phyloP scores from a whole-genome alignment of 2,888 invertebrate genomes.

The Mycalesis mineus region DNA sequence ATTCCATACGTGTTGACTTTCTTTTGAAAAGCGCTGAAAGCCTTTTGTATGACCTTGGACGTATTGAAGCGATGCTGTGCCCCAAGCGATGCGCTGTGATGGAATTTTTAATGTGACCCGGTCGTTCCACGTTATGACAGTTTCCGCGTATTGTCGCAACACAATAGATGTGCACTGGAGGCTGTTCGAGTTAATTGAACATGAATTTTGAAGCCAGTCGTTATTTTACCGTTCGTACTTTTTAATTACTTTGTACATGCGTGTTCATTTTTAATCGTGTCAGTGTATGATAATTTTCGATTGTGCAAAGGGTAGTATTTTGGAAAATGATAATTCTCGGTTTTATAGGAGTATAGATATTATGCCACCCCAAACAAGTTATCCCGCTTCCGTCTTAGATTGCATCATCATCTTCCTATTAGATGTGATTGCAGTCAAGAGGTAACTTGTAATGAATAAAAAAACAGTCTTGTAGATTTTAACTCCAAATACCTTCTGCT shows the following conservation, averaged over 20 bases:
- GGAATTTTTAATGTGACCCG: constrained; percentile 67
- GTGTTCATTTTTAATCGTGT: background rate
- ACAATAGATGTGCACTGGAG: constrained; percentile 34
- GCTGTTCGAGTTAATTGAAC: constrained; percentile 41
- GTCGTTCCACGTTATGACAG: constrained; percentile 52
- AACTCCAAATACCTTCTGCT: no score
- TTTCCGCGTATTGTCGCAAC: constrained; percentile 51
- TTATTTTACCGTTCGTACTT: constrained; percentile 8
- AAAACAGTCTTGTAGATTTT: no score
- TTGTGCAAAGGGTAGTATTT: no score
- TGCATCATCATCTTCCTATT: no score
- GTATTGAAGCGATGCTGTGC: constrained; percentile 36
- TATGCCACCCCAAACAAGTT: no score
- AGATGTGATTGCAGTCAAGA: no score
- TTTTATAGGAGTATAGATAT: no score
- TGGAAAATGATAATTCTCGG: no score
- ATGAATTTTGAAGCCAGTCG: constrained; percentile 47
- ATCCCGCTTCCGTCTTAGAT: no score
- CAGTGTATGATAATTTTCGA: no score
- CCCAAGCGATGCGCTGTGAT: constrained; percentile 52
- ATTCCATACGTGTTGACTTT: constrained; percentile 28
- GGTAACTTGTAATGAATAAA: no score
- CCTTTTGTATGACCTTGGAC: constrained; percentile 53
- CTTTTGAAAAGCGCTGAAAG: constrained; percentile 47
- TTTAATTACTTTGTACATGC: background rate